Evolutionary conservation across 23 tunicate genomes (phyloP), one percentile per base, ranked within the genome.

Genomic region (Phallusia fumigata): DNA sequence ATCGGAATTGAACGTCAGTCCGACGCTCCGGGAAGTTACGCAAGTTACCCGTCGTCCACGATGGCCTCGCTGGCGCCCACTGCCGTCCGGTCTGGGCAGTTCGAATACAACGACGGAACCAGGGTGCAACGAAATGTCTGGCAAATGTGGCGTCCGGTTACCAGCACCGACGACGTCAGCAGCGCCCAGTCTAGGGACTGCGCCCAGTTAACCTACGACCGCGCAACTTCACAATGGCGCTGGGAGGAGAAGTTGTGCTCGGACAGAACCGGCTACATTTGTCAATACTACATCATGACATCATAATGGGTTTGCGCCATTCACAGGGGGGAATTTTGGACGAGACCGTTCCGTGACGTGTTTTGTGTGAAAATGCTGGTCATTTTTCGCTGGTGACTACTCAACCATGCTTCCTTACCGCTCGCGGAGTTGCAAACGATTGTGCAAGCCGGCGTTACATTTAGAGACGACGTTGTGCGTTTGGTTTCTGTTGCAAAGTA

Each of bases 31-130:
- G 26, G 15, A 22, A 58, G 28, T 24, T 58, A 6, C 10, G 16
- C 76, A 3, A 45, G 36, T 6, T 30, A 26, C 35, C 36, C 52
- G 2, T 65, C 76, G 0, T 80, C 84, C 2, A 51, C 76, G 12
- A 18, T 75, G 32, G 24, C 81, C 21, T 40, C 79, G 22, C 32
- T 52, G 0, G 88, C 83, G 12, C 88, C 93, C 0, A 74, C 81
- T 31, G 64, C 88, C 12, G 79, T 65, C 6, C 74, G 80, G 35
- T 64, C 79, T 65, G 53, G 52, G 26, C 31, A 33, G 21, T 91
- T 91, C 65, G 85, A 72, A 18, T 92, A 92, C 84, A 18, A 74
- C 51, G 97, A 92, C 80, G 97, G 97, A n/a, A 92, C 88, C 33
- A 49, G 80, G 51, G 97, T 92, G 6, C 97, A 87, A 58, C 69